These are phyloP conservation scores for Meiosimyza decipiens DNA, from an alignment of 2,888 invertebrate species.

Conservation along the genomic window DNA sequence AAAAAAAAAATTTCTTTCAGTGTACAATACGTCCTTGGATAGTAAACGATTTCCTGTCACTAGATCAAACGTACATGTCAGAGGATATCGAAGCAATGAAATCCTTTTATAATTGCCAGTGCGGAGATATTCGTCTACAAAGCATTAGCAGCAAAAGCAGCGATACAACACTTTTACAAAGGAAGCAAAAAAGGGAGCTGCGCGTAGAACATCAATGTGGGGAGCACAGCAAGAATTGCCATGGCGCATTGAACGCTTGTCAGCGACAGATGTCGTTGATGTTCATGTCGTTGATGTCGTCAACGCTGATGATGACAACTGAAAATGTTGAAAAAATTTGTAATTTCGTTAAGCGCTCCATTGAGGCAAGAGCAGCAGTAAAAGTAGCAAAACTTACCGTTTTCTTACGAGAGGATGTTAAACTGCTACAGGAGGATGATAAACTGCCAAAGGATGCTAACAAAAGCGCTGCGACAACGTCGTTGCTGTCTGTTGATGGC, in stretches of 20 bases:
- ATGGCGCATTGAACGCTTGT: constrained; percentile 11
- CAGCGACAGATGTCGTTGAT: constrained; percentile 25
- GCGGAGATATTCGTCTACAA: not conserved
- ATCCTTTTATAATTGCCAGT: constrained; percentile 29
- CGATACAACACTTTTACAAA: not conserved
- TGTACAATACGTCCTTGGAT: not conserved
- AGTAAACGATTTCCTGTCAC: constrained; percentile 33
- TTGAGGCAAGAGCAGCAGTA: not conserved
- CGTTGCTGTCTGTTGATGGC: not conserved
- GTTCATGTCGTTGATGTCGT: not conserved
- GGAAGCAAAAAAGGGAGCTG: not conserved
- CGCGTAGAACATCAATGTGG: not conserved
- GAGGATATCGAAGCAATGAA: constrained; percentile 21
- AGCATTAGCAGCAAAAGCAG: not conserved
- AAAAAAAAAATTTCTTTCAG: constrained; percentile 4
- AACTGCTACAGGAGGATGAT: no score
- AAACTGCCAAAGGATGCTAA: not conserved
- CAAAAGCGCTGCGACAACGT: not conserved
- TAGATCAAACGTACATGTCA: constrained; percentile 22
- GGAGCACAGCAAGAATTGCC: constrained; percentile 1
- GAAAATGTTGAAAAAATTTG: constrained; percentile 19
- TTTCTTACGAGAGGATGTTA: no score
- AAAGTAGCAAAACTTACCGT: no score
- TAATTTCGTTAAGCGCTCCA: not conserved
- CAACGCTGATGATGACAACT: not conserved